phyloP scores from a whole-genome alignment of 2,888 invertebrate species.

The Troides oblongomaculatus region DNA sequence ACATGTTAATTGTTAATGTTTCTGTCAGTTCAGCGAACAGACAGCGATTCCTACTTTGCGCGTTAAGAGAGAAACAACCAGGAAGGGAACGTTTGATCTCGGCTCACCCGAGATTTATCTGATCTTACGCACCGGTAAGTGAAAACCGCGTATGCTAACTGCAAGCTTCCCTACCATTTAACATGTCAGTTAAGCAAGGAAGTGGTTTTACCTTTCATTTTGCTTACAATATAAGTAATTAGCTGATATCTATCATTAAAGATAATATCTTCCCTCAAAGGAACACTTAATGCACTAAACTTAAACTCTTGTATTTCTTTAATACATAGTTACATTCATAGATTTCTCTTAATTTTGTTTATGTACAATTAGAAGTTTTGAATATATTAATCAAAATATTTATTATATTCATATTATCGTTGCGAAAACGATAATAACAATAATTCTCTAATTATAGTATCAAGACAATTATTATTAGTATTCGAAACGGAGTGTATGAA shows the following conservation, averaged over 20 bases:
- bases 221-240: conserved; percentile 1
- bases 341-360: no score
- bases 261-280: not conserved
- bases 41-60: conserved; percentile 15
- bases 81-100: conserved; percentile 28
- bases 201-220: conserved; percentile 19
- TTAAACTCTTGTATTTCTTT: not conserved
- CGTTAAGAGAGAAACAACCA: conserved; percentile 16
- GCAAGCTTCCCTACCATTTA: conserved; percentile 13
- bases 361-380: no score
- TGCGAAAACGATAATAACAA: not conserved
- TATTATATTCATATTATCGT: no score
- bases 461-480: not conserved
- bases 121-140: conserved; percentile 23
- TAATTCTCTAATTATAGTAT: not conserved
- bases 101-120: conserved; percentile 25
- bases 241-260: conserved; percentile 4
- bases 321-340: no score
- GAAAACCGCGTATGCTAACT: conserved; percentile 14
- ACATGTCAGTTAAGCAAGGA: conserved; percentile 5
- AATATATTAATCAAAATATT: no score
- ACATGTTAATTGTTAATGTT: conserved; percentile 12
- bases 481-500: not conserved
- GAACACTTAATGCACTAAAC: not conserved
- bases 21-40: conserved; percentile 20